Evolutionary conservation across 2,797 vertebrate species (phyloP).

Genomic region (Acanthornis magna): DNA sequence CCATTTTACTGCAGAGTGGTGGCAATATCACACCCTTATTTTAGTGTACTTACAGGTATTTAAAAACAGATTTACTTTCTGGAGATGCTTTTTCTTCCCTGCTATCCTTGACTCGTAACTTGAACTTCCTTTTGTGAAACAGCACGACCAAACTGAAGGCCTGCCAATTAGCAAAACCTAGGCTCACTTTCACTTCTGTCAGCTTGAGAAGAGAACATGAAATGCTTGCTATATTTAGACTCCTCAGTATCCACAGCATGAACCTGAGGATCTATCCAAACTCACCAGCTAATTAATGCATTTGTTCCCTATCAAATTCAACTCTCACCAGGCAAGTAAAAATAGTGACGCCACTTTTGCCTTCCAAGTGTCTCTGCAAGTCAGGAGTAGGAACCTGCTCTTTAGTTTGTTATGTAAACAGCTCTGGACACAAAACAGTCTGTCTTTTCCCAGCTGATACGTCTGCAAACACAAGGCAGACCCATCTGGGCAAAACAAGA

Average conservation of each 20-base stretch:
- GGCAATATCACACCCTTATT: not conserved
- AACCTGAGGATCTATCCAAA: not conserved
- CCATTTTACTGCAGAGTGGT: not conserved
- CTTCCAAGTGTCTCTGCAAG: not conserved
- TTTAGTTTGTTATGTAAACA: not conserved
- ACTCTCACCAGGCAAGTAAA: not conserved
- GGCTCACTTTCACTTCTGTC: not conserved
- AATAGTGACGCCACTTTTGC: rapidly evolving
- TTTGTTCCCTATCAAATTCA: not conserved
- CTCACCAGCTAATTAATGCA: not conserved
- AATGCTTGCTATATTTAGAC: not conserved
- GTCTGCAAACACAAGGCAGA: not conserved
- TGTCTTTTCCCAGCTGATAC: not conserved
- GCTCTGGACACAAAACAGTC: not conserved
- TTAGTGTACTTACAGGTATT: not conserved
- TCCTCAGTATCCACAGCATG: not conserved
- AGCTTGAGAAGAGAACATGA: not conserved
- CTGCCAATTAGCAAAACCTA: not conserved
- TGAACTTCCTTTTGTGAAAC: not conserved
- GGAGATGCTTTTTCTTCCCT: not conserved
- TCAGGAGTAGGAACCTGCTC: not conserved
- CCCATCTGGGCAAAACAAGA: not conserved
- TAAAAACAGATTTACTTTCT: not conserved
- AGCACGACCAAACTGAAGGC: not conserved
- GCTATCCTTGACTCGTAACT: not conserved